Evolutionary conservation across 2,888 invertebrate species (phyloP).

Genomic region (Melinaea marsaeus): DNA sequence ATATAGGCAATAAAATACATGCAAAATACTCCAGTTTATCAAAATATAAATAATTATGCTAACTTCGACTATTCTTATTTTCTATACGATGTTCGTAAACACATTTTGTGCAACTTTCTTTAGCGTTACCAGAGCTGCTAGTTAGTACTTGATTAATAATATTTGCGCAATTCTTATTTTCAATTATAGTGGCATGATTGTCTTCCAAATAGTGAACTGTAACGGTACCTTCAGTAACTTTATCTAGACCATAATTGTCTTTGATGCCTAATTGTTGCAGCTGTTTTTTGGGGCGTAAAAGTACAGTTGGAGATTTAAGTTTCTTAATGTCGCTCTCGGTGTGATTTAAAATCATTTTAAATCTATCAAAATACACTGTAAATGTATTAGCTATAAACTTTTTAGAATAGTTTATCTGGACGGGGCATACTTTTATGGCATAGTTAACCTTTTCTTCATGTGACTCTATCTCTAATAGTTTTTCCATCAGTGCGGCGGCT

Average conservation of each 20-base stretch:
- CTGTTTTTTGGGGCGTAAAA: slow-evolving; percentile 80
- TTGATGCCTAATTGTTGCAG: slow-evolving; percentile 72
- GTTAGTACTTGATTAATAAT: slow-evolving; percentile 73
- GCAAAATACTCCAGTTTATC: no score
- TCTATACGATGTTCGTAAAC: slow-evolving; percentile 62
- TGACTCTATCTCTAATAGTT: slow-evolving; percentile 72
- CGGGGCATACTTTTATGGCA: slow-evolving; percentile 58
- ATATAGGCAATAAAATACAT: no score
- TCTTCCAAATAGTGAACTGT: slow-evolving; percentile 83
- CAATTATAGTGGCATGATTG: slow-evolving; percentile 83
- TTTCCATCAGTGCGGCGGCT: slow-evolving; percentile 53
- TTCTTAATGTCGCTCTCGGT: slow-evolving; percentile 65
- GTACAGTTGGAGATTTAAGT: slow-evolving; percentile 76
- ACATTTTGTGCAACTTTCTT: slow-evolving; percentile 51
- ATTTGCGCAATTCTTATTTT: slow-evolving; percentile 80
- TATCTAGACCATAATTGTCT: slow-evolving; percentile 82
- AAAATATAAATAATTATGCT: no score
- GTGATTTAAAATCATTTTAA: slow-evolving; percentile 73
- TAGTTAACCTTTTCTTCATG: slow-evolving; percentile 77
- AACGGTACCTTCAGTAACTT: slow-evolving; percentile 76
- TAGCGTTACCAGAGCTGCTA: slow-evolving; percentile 39
- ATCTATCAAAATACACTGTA: slow-evolving; percentile 64
- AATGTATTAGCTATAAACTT: slow-evolving; percentile 51
- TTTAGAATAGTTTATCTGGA: slow-evolving; percentile 59
- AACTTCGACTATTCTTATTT: slow-evolving; percentile 47